phyloP scores from a whole-genome alignment of 92 coral and sea anemone species.

The Paramuricea clavata region DNA sequence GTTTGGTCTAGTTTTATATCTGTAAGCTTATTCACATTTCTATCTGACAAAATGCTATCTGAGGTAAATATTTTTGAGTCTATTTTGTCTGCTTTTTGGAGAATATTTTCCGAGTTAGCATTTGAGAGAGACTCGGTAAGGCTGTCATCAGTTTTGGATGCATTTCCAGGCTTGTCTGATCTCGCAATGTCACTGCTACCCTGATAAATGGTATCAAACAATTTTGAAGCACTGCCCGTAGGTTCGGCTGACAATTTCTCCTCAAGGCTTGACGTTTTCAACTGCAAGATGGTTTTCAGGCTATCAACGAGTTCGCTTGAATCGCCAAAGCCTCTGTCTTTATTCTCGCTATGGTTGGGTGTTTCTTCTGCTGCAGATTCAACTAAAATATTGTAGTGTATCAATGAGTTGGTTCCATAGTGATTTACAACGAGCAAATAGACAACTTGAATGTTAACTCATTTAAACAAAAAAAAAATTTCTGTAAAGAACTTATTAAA shows the following conservation, averaged over 20 bases:
- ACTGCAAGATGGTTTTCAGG: slow-evolving; percentile 14
- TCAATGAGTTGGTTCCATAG: background rate
- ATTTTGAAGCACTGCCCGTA: slow-evolving; percentile 11
- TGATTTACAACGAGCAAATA: too few species aligned
- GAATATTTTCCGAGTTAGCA: background rate
- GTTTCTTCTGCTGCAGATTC: background rate
- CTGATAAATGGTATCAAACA: slow-evolving; percentile 37
- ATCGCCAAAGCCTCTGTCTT: background rate
- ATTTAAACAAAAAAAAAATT: too few species aligned
- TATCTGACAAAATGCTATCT: background rate
- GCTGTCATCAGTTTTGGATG: background rate
- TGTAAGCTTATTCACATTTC: background rate
- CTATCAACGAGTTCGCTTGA: slow-evolving; percentile 9
- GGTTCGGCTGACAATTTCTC: background rate
- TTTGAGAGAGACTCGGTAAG: background rate
- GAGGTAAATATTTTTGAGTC: background rate
- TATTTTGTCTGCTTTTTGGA: background rate
- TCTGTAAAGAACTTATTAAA: too few species aligned
- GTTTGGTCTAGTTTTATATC: background rate
- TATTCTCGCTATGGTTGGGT: background rate
- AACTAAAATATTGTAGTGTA: background rate
- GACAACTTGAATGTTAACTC: too few species aligned
- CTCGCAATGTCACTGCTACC: background rate
- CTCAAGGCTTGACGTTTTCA: slow-evolving; percentile 27
- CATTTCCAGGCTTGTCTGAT: background rate